These are phyloP conservation scores for Pleuronectes platessa DNA, from an alignment of 2,113 vertebrate genomes.

Conservation along the genomic window DNA sequence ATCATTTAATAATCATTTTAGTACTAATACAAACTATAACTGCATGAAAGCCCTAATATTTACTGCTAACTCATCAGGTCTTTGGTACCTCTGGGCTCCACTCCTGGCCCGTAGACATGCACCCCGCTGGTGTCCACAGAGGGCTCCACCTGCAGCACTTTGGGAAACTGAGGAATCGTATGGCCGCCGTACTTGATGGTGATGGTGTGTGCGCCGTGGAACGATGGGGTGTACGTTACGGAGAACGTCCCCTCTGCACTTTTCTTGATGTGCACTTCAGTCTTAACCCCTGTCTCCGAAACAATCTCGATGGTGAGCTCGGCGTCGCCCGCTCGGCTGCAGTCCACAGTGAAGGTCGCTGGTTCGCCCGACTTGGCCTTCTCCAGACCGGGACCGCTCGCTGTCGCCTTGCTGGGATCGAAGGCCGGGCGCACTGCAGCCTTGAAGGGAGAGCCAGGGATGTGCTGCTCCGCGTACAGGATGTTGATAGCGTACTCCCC, in stretches of 20 bases:
- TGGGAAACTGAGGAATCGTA: conserved; percentile 90
- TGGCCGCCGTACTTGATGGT: conserved; percentile 93
- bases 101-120: conserved; percentile 92
- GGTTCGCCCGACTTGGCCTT: conserved; percentile 86
- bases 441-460: conserved; percentile 93
- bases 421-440: conserved; percentile 85
- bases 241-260: conserved; percentile 91
- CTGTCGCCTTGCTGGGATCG: conserved; percentile 90
- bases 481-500: conserved; percentile 93
- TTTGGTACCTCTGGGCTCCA: conserved; percentile 88
- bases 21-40: neutral
- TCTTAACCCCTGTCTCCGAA: conserved; percentile 89
- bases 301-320: conserved; percentile 96
- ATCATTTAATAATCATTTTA: too few species aligned
- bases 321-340: conserved; percentile 88
- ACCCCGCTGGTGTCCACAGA: conserved; percentile 88
- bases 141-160: conserved; percentile 88
- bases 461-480: conserved; percentile 89
- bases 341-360: conserved; percentile 92
- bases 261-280: conserved; percentile 92
- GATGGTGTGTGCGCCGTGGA: conserved; percentile 91
- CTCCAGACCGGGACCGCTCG: conserved; percentile 90
- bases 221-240: conserved; percentile 92
- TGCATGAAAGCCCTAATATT: too few species aligned
- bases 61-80: neutral